Conservation (phyloP, 2,797 vertebrate species). For the Amazona finschi region DNA sequence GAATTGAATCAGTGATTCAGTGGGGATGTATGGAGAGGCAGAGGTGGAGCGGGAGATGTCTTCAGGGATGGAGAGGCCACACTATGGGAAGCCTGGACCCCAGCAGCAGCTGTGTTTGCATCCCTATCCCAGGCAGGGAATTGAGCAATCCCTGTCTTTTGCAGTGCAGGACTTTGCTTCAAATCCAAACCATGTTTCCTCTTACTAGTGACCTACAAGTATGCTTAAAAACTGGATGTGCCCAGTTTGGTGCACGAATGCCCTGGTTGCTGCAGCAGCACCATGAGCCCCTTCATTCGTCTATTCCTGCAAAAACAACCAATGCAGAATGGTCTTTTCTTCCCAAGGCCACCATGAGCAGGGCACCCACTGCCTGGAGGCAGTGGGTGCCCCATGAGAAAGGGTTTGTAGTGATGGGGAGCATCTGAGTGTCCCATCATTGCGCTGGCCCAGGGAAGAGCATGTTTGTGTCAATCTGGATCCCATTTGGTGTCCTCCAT, state of each 20-base stretch:
- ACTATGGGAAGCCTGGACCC: background rate
- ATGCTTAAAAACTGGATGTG: background rate
- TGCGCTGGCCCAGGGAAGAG: background rate
- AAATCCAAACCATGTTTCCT: background rate
- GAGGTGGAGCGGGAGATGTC: background rate
- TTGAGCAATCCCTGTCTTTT: background rate
- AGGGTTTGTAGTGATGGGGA: background rate
- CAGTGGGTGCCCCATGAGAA: fast-evolving
- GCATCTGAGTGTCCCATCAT: background rate
- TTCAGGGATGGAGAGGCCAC: background rate
- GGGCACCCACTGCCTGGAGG: background rate
- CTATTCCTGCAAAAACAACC: background rate
- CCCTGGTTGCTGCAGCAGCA: background rate
- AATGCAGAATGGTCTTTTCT: background rate
- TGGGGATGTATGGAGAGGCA: background rate
- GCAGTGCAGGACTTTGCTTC: background rate
- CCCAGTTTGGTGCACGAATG: background rate
- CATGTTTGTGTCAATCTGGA: background rate
- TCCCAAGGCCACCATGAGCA: background rate
- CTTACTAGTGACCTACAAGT: background rate
- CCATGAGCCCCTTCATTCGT: background rate
- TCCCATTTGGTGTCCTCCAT: background rate
- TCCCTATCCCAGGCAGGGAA: background rate
- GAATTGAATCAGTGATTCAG: background rate
- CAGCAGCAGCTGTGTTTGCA: background rate